Evolutionary conservation across 2,888 invertebrate species (phyloP).

Genomic region (Cetonia aurata): DNA sequence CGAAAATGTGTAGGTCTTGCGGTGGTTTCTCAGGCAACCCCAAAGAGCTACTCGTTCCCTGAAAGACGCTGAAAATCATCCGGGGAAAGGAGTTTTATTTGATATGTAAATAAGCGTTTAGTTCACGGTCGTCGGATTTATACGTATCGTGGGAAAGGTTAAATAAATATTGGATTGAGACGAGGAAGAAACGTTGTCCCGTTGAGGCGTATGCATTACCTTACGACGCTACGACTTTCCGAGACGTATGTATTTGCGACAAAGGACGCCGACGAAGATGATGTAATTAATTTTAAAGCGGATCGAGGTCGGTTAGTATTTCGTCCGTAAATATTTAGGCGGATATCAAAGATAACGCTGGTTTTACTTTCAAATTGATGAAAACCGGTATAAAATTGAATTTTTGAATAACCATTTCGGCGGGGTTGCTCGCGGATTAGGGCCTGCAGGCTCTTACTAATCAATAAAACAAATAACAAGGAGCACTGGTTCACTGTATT

Average conservation of each 20-base stretch:
- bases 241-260: conserved; percentile 18
- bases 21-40: conserved; percentile 1
- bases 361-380: too few relatives aligned
- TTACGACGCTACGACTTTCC: conserved; percentile 18
- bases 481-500: too few relatives aligned
- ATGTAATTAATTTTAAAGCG: conserved; percentile 38
- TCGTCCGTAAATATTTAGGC: conserved; percentile 21
- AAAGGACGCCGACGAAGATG: conserved; percentile 23
- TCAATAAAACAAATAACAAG: too few relatives aligned
- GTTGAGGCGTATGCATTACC: conserved; percentile 7
- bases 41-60: neutral
- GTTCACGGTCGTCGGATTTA: conserved; percentile 42
- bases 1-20: conserved; percentile 17
- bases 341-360: neutral
- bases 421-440: too few relatives aligned
- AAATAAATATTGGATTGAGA: conserved; percentile 45
- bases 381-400: neutral
- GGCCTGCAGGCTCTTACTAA: too few relatives aligned
- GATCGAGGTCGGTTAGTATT: neutral
- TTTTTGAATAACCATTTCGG: neutral
- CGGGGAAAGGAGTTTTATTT: conserved; percentile 43
- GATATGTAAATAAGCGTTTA: conserved; percentile 46
- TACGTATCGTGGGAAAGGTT: conserved; percentile 43
- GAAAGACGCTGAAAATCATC: conserved; percentile 28
- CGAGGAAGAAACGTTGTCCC: neutral